Conservation (phyloP, 37 sponge, comb jelly and placozoan species). For the Mnemiopsis leidyi region DNA sequence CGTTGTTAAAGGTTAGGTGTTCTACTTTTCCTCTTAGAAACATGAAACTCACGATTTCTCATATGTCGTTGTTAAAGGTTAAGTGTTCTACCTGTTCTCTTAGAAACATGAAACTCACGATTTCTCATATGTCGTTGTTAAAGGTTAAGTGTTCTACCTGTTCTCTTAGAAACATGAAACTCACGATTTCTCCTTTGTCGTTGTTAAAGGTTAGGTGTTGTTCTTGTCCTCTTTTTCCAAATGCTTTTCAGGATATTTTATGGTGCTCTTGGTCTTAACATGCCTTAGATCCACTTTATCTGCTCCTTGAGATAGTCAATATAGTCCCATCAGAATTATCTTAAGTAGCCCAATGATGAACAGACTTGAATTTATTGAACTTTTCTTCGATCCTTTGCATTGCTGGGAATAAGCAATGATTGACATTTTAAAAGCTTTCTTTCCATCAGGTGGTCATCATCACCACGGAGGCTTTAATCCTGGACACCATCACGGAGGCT, state of each 20-base stretch:
- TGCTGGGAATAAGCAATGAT: no score
- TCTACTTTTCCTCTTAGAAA: background rate
- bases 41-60: background rate
- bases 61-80: background rate
- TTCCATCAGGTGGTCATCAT: background rate
- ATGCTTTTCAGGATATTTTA: no score
- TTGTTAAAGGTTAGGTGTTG: background rate
- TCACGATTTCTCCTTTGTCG: background rate
- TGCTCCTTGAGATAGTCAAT: no score
- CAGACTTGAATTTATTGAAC: no score
- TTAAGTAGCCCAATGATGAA: no score
- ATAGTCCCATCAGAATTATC: no score
- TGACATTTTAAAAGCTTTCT: no score
- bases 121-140: background rate
- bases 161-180: background rate
- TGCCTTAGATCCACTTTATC: background rate
- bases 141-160: background rate
- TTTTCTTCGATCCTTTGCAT: no score
- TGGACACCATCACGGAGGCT: background rate
- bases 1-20: background rate
- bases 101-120: background rate
- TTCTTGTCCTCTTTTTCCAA: background rate
- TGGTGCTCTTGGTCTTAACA: background rate
- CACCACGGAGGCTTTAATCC: background rate
- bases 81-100: background rate